Percentiles rank a stretch among this genome's conserved stretches.
These are phyloP conservation scores for Parapsyche elsis DNA, from an alignment of 1,140 invertebrate genomes.

Conservation along the genomic window DNA sequence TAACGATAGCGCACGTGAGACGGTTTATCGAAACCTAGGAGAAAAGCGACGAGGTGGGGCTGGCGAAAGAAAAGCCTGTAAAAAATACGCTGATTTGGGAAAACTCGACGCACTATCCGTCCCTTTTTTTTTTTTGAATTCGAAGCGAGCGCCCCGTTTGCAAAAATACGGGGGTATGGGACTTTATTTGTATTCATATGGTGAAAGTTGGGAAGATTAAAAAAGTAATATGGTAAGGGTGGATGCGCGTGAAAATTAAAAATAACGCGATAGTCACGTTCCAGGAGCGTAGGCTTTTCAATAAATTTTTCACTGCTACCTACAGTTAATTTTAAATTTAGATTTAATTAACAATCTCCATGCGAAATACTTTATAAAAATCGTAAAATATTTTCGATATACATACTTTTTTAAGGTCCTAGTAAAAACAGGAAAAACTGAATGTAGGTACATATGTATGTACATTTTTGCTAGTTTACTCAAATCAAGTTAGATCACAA, in stretches of 20 bases:
- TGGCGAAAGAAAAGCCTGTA: not conserved
- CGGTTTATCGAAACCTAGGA: slow-evolving; percentile 12
- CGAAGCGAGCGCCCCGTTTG: not conserved
- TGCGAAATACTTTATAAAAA: no score
- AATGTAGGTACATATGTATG: no score
- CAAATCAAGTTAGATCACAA: no score
- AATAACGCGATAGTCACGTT: not conserved
- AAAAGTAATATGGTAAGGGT: slow-evolving; percentile 1
- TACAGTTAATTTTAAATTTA: no score
- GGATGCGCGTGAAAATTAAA: slow-evolving; percentile 18
- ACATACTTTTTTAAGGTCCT: no score
- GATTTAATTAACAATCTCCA: no score
- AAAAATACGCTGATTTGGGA: not conserved
- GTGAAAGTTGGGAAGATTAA: slow-evolving; percentile 22
- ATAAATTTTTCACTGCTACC: no score
- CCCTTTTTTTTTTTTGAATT: slow-evolving; percentile 2
- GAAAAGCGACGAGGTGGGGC: not conserved
- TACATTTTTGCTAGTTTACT: no score
- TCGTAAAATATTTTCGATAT: no score
- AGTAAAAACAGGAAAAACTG: no score
- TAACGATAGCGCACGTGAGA: slow-evolving; percentile 47
- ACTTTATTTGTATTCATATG: slow-evolving; percentile 16
- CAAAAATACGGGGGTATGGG: not conserved
- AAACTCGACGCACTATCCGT: slow-evolving; percentile 6
- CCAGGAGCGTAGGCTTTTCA: no score